Conservation (phyloP, 2,113 vertebrate species). For the Odobenus rosmarus region DNA sequence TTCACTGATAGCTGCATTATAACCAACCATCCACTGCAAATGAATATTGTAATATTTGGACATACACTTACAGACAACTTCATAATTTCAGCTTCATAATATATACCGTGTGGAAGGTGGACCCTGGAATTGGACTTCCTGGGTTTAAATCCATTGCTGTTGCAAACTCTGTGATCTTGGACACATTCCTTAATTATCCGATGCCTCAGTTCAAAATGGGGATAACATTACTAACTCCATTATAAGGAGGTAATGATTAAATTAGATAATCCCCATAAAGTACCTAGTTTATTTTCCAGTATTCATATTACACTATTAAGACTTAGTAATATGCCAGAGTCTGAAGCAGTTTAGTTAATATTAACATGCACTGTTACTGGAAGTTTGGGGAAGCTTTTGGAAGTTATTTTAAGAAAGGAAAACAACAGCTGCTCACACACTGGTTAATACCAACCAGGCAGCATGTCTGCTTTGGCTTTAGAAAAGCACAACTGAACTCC, state of each 20-base stretch:
- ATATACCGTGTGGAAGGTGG: not conserved
- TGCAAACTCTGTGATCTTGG: not conserved
- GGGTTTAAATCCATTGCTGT: not conserved
- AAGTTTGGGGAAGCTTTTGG: not conserved
- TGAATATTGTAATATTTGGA: not conserved
- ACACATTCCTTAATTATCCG: not conserved
- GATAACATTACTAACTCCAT: not conserved
- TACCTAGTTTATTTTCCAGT: not conserved
- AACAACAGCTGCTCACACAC: not conserved
- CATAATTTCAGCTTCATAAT: not conserved
- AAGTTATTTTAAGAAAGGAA: not conserved
- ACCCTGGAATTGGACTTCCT: not conserved
- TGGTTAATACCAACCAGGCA: not conserved
- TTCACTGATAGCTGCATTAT: not conserved
- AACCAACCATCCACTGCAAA: not conserved
- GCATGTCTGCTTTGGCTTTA: conserved; percentile 8
- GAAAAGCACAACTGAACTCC: not conserved
- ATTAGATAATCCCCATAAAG: not conserved
- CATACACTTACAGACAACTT: not conserved
- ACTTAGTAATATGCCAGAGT: not conserved
- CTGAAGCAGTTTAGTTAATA: not conserved
- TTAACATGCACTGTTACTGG: not conserved
- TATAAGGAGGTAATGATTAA: not conserved
- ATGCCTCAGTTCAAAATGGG: not conserved
- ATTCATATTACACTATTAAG: not conserved